Conservation (phyloP, 2,888 invertebrate species). For the Drosophila meridiana region DNA sequence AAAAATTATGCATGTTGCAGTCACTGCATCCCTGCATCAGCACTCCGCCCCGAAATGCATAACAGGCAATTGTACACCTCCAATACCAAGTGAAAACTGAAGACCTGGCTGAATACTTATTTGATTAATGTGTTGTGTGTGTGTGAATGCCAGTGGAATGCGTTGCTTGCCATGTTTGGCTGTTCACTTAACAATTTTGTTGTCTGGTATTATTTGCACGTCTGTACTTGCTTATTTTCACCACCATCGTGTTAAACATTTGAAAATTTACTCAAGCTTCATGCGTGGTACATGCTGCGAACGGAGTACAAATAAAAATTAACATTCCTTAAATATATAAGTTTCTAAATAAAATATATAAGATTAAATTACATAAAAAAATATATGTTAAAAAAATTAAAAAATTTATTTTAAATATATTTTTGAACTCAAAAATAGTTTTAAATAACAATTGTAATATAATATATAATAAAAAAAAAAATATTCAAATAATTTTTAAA, state of each 20-base stretch:
- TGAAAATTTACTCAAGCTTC: neutral
- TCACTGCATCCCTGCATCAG: neutral
- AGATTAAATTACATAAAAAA: neutral
- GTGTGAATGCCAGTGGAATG: slow-evolving; percentile 36
- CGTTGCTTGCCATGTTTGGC: slow-evolving; percentile 44
- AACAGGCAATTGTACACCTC: slow-evolving; percentile 36
- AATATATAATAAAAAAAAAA: too few relatives aligned
- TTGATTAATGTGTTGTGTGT: slow-evolving; percentile 4
- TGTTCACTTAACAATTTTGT: slow-evolving; percentile 50
- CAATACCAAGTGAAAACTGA: slow-evolving; percentile 59
- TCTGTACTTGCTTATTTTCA: slow-evolving; percentile 15
- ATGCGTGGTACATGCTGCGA: neutral
- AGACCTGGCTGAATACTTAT: slow-evolving; percentile 22
- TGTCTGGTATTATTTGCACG: slow-evolving; percentile 18
- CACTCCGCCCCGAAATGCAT: neutral
- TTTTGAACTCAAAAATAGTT: neutral
- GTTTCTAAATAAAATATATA: neutral
- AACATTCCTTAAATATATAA: neutral
- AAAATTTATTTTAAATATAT: neutral
- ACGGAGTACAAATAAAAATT: neutral
- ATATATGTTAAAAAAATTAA: neutral
- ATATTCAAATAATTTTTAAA: too few relatives aligned
- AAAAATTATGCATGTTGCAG: slow-evolving; percentile 66
- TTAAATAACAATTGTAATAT: too few relatives aligned
- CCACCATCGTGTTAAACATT: slow-evolving; percentile 5